phyloP scores from a whole-genome alignment of 2,113 vertebrate genomes.

The Perca schrenkii region DNA sequence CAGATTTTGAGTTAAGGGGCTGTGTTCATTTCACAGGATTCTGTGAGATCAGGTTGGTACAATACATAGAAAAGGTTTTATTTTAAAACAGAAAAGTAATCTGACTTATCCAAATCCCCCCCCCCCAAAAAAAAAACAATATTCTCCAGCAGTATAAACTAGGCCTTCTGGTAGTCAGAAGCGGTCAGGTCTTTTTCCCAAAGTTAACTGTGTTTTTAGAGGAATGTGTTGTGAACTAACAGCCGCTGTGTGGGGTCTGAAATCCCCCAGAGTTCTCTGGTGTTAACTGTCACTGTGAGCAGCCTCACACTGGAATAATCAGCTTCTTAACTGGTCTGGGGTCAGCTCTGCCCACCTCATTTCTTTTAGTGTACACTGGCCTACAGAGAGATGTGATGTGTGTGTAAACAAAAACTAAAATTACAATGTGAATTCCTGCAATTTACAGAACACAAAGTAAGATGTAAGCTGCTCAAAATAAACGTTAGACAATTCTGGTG shows the following conservation, averaged over 20 bases:
- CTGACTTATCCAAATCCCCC: neutral
- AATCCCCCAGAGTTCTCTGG: slow-evolving; percentile 28
- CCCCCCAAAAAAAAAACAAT: neutral
- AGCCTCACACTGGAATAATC: slow-evolving; percentile 44
- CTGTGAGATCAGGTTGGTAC: too few species aligned
- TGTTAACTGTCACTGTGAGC: slow-evolving; percentile 28
- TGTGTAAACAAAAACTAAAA: neutral
- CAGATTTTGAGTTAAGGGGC: too few species aligned
- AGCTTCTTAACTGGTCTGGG: slow-evolving; percentile 33
- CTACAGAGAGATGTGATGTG: neutral
- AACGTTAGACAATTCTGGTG: neutral
- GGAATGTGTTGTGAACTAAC: slow-evolving; percentile 34
- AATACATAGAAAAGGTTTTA: neutral
- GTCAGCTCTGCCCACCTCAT: neutral
- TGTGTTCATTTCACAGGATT: too few species aligned
- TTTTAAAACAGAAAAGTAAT: neutral
- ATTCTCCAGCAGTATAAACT: neutral
- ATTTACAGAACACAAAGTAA: neutral
- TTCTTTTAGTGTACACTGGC: neutral
- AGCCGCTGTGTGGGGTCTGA: slow-evolving; percentile 49
- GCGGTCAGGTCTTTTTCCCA: neutral
- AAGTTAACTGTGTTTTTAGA: slow-evolving; percentile 18
- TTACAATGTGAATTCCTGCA: neutral
- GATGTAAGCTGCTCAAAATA: neutral
- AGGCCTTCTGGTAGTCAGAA: neutral